Base-by-base conservation (phyloP, 1,140 invertebrate species). In the Steinernema feltiae region DNA sequence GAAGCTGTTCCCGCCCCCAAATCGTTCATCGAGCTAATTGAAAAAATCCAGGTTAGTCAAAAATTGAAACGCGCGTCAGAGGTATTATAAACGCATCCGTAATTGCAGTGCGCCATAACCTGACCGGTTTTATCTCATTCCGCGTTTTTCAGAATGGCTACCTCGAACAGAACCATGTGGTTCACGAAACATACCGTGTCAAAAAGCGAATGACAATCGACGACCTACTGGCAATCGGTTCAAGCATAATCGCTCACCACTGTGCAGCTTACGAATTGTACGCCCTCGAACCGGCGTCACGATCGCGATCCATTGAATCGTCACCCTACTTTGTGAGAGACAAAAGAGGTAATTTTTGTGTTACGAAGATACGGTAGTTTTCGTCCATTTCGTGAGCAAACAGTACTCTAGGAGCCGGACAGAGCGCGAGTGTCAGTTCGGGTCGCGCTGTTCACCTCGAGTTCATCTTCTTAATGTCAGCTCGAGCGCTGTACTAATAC, bases 11-110 rank as follows among this genome's bases (percentile, higher is more conserved):
- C 82, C 27, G 86, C 87, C 71, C 87, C 87, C 0, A 87, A 78
- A 70, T 84, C 85, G 74, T 82, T 88, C 21, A 82, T 85, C 80
- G 87, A 88, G 70, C 82, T 88, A 29, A 76, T 88, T 63, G 72
- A 79, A 18, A 87, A 87, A 72, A 79, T 87, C 69, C 81, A 83
- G 75, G 87, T 87, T 77, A 77, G 78, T 35, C 24, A 18, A 0
- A 3, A 0, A 7, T 15, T 46, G 24, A 30, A 7, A n/a, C 53
- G 27, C 12, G 24, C 29, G 0, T 7, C 17, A 2, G 30, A 15
- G n/a, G n/a, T n/a, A n/a, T n/a, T n/a, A n/a, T n/a, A 74, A 74
- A 32, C n/a, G 29, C 15, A 72, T n/a, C n/a, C n/a, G n/a, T n/a
- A n/a, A n/a, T n/a, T n/a, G n/a, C n/a, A n/a, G n/a, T n/a, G n/a